Evolutionary conservation across 2,888 invertebrate species (phyloP).

Genomic region (Tiliacea aurago): DNA sequence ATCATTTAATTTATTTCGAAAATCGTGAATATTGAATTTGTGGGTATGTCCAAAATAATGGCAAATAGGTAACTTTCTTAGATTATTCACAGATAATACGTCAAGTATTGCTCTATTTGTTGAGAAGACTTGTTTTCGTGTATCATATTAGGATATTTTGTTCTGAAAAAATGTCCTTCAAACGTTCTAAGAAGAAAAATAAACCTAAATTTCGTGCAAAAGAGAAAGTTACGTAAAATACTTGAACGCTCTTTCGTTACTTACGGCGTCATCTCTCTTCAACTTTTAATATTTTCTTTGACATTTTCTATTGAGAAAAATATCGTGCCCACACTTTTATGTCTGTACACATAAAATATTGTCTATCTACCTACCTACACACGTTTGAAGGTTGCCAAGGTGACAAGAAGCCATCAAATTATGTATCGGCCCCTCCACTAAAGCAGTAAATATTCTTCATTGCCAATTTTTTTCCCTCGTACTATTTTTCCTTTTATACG

Average conservation of each 20-base stretch:
- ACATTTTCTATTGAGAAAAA: conserved; percentile 54
- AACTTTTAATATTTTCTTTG: conserved; percentile 58
- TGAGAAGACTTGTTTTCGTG: not conserved
- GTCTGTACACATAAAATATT: conserved; percentile 56
- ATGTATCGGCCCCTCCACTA: conserved; percentile 58
- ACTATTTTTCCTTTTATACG: conserved; percentile 50
- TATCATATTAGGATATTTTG: not conserved
- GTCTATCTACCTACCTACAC: conserved; percentile 57
- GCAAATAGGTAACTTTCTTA: not conserved
- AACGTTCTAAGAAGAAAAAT: conserved; percentile 15
- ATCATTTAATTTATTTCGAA: conserved; percentile 4
- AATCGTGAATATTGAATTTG: not conserved
- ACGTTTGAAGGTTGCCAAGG: conserved; percentile 61
- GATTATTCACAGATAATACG: not conserved
- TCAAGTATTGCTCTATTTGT: not conserved
- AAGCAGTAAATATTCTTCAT: conserved; percentile 67
- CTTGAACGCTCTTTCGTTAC: conserved; percentile 29
- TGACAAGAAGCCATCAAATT: conserved; percentile 70
- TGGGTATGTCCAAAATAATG: not conserved
- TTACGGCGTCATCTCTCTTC: conserved; percentile 29
- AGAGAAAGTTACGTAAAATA: conserved; percentile 26
- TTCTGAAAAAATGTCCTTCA: conserved; percentile 8
- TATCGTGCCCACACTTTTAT: conserved; percentile 54
- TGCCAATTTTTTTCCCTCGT: conserved; percentile 46
- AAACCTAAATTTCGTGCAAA: conserved; percentile 9